A percentile compares a stretch with the other conserved stretches of the same genome.
Evolutionary conservation across 2,113 vertebrate species (phyloP).

Genomic region (Tringa solitaria): DNA sequence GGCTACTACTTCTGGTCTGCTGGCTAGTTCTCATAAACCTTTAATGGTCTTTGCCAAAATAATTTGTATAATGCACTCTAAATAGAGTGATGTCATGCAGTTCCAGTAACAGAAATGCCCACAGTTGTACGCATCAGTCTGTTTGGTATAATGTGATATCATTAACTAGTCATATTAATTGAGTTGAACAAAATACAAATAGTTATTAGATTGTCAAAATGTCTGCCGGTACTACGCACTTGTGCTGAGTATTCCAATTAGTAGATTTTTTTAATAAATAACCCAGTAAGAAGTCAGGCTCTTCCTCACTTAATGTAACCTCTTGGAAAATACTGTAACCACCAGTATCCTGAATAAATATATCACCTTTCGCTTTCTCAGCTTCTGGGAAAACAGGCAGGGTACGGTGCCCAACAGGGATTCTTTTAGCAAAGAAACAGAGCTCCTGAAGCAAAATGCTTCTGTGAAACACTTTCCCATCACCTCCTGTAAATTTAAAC

Average conservation of each 20-base stretch:
- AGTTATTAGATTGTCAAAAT: background rate
- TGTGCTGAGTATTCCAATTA: background rate
- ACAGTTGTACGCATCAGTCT: background rate
- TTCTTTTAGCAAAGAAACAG: background rate
- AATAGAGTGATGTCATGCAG: conserved; percentile 7
- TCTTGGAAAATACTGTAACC: background rate
- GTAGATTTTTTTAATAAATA: background rate
- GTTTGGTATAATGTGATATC: background rate
- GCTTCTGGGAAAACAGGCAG: background rate
- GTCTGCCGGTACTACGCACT: background rate
- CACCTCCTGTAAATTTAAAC: background rate
- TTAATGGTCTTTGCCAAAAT: conserved; percentile 55
- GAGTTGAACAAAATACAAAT: background rate
- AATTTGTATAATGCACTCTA: conserved; percentile 56
- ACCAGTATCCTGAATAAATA: background rate
- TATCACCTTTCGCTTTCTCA: background rate
- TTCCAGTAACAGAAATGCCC: conserved; percentile 30
- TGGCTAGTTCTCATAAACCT: conserved; percentile 53
- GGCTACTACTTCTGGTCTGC: conserved; percentile 22
- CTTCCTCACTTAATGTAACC: background rate
- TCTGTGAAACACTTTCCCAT: background rate
- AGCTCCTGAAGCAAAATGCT: background rate
- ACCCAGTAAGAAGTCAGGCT: background rate
- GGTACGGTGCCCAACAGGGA: background rate
- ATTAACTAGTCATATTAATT: conserved; percentile 2